These are phyloP conservation scores for Nineta flava DNA, from an alignment of 2,888 invertebrate species.

Conservation along the genomic window DNA sequence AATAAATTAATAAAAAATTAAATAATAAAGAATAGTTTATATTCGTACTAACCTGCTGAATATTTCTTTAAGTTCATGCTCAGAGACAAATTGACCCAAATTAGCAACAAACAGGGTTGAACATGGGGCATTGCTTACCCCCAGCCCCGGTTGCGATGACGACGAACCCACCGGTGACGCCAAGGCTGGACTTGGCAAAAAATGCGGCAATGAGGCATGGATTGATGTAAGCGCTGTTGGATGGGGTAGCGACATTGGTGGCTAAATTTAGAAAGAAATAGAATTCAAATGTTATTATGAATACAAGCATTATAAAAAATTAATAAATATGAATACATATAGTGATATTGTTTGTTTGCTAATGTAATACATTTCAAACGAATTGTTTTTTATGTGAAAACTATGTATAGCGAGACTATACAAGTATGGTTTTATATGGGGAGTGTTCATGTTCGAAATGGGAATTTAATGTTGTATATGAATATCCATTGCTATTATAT, in stretches of 20 bases:
- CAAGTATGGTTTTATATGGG: too few relatives aligned
- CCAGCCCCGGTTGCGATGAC: conserved; percentile 52
- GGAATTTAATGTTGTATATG: too few relatives aligned
- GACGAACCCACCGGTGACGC: conserved; percentile 77
- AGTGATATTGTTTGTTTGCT: too few relatives aligned
- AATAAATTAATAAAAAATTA: too few relatives aligned
- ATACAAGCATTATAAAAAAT: too few relatives aligned
- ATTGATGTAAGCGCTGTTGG: conserved; percentile 51
- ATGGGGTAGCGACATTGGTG: conserved; percentile 41
- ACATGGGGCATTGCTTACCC: conserved; percentile 71
- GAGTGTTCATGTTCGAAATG: too few relatives aligned
- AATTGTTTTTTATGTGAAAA: too few relatives aligned
- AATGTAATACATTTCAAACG: too few relatives aligned
- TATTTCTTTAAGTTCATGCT: conserved; percentile 96
- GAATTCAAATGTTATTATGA: too few relatives aligned
- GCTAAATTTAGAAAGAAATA: conserved; percentile 21
- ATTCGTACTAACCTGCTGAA: conserved; percentile 70
- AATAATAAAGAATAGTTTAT: background rate
- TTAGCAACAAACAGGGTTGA: conserved; percentile 98
- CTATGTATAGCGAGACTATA: too few relatives aligned
- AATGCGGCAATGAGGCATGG: conserved; percentile 64
- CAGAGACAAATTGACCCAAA: conserved; percentile 92
- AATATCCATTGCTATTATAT: too few relatives aligned
- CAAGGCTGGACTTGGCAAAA: conserved; percentile 84
- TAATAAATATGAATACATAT: too few relatives aligned